Percentiles rank a stretch among this genome's conserved stretches.
phyloP scores from a whole-genome alignment of 2,113 vertebrate species.

The Atractosteus spatula region DNA sequence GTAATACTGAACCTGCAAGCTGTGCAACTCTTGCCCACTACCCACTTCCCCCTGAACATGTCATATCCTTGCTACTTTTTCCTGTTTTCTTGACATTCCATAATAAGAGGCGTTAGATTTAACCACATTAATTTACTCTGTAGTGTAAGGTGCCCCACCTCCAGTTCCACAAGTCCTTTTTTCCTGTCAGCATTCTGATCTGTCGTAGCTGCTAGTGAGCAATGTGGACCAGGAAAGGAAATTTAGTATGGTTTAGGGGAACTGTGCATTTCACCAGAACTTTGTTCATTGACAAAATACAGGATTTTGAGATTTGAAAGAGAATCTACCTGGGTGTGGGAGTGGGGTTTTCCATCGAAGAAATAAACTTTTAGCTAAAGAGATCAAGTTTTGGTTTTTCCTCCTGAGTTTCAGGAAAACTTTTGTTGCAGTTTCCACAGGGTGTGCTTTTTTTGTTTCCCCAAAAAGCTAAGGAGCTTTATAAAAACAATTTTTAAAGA shows the following conservation, averaged over 20 bases:
- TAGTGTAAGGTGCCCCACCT: not conserved
- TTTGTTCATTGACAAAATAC: not conserved
- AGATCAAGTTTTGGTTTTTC: no score
- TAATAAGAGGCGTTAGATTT: constrained; percentile 1
- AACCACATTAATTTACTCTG: not conserved
- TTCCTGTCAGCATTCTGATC: not conserved
- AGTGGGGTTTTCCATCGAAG: no score
- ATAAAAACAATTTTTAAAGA: not conserved
- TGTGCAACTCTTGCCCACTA: no score
- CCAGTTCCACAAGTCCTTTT: not conserved
- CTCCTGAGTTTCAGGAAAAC: not conserved
- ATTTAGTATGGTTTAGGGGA: not conserved
- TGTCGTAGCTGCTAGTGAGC: not conserved
- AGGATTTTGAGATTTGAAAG: not conserved
- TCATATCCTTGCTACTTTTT: not conserved
- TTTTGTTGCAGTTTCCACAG: not conserved
- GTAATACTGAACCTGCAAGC: no score
- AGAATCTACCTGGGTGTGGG: not conserved
- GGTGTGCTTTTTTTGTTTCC: not conserved
- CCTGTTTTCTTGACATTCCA: not conserved
- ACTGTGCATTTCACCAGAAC: not conserved
- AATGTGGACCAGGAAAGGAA: not conserved
- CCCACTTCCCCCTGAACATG: no score
- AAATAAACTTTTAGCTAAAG: no score
- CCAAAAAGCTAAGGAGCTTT: not conserved